Evolutionary conservation across 37 sponge, comb jelly and placozoan genomes (phyloP), one percentile per base, ranked within the genome.

Genomic region (Diacarnus erythraeanus): DNA sequence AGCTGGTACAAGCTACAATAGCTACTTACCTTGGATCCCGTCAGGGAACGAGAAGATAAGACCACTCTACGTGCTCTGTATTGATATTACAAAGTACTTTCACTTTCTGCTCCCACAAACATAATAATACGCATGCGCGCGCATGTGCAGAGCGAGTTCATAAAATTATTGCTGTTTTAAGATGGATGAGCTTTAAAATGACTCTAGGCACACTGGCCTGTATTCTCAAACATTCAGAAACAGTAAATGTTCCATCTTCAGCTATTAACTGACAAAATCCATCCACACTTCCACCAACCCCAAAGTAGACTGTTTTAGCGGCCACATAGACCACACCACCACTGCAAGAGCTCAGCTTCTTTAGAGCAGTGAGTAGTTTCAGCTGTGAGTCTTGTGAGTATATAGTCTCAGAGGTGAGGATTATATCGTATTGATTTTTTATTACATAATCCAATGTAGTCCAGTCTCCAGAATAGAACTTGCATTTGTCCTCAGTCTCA

Each of bases 391-490:
- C 59, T 20, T 33, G 15, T 59, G 67, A 80, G 75, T 98, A 98
- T 0, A 98, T 96, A 0, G 99, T 98, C 77, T 98, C 99, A 56
- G 99, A 88, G 21, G 92, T 94, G 1, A 98, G 64, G 51, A 98
- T 92, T 42, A 98, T 26, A 58, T 98, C 97, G 84, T 86, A 98
- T 5, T 23, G n/a, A n/a, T 41, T 0, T 67, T 22, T 15, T 34
- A 22, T 29, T 10, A 72, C 70, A 22, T n/a, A 23, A 42, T 18
- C 15, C n/a, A 56, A 43, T 54, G 43, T 40, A 30, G 31, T 27
- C 95, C 95, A 95, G 56, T 88, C 87, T 38, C 95, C 94, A 57
- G 82, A 80, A 68, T 75, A 92, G 78, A 92, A 95, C 27, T 39
- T 56, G 57, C 84, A 84, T 27, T 33, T 38, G 2, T 38, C 23